Evolutionary conservation across 2,888 invertebrate species (phyloP).

Genomic region (Orchesellides sinensis): DNA sequence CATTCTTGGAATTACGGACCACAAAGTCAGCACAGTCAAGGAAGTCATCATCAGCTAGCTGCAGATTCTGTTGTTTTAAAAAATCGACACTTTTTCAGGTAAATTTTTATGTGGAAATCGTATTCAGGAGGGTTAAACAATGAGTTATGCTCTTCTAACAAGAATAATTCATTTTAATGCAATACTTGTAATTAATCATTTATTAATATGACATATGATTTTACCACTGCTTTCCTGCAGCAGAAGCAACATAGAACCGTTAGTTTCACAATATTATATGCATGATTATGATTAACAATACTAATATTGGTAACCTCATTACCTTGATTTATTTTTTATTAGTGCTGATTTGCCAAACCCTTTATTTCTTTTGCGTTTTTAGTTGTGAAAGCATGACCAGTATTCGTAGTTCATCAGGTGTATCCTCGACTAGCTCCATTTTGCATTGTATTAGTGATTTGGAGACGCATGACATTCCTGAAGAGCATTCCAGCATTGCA

Average conservation of each 20-base stretch:
- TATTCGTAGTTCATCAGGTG: slow-evolving; percentile 75
- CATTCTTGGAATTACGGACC: slow-evolving; percentile 81
- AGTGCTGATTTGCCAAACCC: slow-evolving; percentile 51
- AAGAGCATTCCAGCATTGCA: slow-evolving; percentile 60
- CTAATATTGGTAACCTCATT: slow-evolving; percentile 10
- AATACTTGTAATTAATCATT: neutral
- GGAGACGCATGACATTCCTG: slow-evolving; percentile 68
- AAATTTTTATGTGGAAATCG: no score
- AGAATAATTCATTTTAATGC: neutral
- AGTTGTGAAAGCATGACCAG: slow-evolving; percentile 75
- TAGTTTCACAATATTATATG: neutral
- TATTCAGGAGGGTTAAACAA: no score
- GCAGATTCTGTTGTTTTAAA: slow-evolving; percentile 67
- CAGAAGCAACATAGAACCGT: slow-evolving; percentile 23
- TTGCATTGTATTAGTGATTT: slow-evolving; percentile 74
- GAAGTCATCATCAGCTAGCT: slow-evolving; percentile 62
- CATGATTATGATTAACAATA: slow-evolving; percentile 24
- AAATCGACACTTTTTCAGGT: slow-evolving; percentile 73
- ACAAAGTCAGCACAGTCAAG: slow-evolving; percentile 72
- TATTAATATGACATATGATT: slow-evolving; percentile 1
- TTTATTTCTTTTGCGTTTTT: slow-evolving; percentile 59
- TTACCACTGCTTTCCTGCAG: slow-evolving; percentile 30
- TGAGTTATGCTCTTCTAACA: neutral
- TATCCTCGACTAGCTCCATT: slow-evolving; percentile 74
- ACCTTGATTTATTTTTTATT: no score